Percentiles rank a stretch among this genome's conserved stretches.
These are phyloP conservation scores for Elegia similella DNA, from an alignment of 2,888 invertebrate genomes.

Conservation along the genomic window DNA sequence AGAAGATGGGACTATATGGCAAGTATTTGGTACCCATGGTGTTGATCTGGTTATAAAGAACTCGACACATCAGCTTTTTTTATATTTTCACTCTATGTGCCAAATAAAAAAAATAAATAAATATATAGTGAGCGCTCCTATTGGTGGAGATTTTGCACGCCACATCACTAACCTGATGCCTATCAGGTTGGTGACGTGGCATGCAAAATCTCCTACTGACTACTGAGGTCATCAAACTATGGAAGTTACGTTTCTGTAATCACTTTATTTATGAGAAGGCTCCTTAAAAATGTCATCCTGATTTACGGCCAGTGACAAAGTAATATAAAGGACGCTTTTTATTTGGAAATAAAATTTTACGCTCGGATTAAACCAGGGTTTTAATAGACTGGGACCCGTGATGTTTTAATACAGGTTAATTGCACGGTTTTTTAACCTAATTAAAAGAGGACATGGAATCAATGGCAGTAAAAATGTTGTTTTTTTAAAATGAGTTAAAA, in stretches of 20 bases:
- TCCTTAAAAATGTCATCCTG: slow-evolving; percentile 13
- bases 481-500: no score
- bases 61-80: no score
- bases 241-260: background rate
- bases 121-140: no score
- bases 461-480: background rate
- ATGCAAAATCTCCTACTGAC: no score
- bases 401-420: background rate
- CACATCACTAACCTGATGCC: no score
- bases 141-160: no score
- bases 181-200: no score
- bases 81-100: no score
- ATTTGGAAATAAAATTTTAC: slow-evolving; percentile 15
- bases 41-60: no score
- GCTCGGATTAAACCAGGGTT: background rate
- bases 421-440: background rate
- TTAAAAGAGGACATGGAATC: background rate
- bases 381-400: background rate
- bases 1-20: no score
- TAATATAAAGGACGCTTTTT: slow-evolving; percentile 15
- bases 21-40: no score
- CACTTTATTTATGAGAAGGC: background rate
- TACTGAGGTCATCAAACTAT: background rate
- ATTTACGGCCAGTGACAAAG: slow-evolving; percentile 16
- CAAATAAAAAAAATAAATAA: no score